A percentile compares a stretch with the other conserved stretches of the same genome.
Conservation (phyloP, 2,888 invertebrate species). For the Athetis lepigone region DNA sequence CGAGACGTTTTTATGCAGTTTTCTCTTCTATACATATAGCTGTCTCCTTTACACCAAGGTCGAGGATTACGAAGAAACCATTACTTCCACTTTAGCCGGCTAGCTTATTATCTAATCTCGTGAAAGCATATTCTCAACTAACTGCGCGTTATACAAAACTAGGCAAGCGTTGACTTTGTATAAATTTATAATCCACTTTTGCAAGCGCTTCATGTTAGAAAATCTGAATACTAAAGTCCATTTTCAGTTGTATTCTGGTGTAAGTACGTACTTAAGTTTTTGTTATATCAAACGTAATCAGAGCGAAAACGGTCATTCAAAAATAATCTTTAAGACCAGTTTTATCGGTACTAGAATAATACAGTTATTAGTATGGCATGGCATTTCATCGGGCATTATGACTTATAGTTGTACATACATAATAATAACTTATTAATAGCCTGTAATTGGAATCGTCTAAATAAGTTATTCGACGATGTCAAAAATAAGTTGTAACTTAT, state of each 20-base stretch:
- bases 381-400: neutral
- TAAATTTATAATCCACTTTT: slow-evolving; percentile 37
- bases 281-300: too few relatives aligned
- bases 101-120: slow-evolving; percentile 44
- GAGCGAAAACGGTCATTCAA: too few relatives aligned
- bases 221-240: slow-evolving; percentile 19
- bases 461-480: slow-evolving; percentile 2
- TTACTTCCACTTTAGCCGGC: slow-evolving; percentile 40
- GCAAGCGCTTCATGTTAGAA: slow-evolving; percentile 13
- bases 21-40: too few relatives aligned
- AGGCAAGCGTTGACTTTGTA: slow-evolving; percentile 34
- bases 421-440: slow-evolving; percentile 4
- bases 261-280: slow-evolving; percentile 4
- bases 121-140: slow-evolving; percentile 47
- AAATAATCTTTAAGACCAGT: too few relatives aligned
- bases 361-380: slow-evolving; percentile 1
- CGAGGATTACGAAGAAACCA: slow-evolving; percentile 17
- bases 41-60: slow-evolving; percentile 16
- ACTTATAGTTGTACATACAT: neutral
- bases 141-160: slow-evolving; percentile 36
- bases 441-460: neutral
- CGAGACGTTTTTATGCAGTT: too few relatives aligned
- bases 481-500: neutral
- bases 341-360: too few relatives aligned
- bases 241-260: neutral